Evolutionary conservation across 2,113 vertebrate species (phyloP), one percentile per base, ranked within the genome.

Genomic region (Oncorhynchus mykiss): DNA sequence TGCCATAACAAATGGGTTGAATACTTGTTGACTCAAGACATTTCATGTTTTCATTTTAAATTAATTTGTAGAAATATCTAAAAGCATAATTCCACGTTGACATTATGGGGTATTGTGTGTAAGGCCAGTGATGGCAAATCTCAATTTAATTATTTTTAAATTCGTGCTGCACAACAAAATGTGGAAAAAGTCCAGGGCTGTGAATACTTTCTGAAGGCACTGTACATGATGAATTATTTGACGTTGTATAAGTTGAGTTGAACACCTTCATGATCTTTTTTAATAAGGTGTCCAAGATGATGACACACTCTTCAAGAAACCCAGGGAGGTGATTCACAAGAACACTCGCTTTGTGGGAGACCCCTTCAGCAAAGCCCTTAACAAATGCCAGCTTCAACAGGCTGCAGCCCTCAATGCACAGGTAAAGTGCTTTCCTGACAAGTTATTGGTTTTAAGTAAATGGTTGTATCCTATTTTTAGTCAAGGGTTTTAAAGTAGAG

Each of bases 401-500:
- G 98, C 98, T 1, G 98, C 98, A 0, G 98, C 98, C 16, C 96
- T 99, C 79, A 99, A 99, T 54, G 97, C 97, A 78, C 98, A 99
- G 95, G 98, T 99, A 80, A 0, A 2, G 31, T 70, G 4, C 20
- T 4, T 73, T 1, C n/a, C 49, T 12, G 14, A 51, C 49, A 51
- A 51, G 14, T 12, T 34, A 20, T 2, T 73, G 31, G 25, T 72
- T 60, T 60, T 22, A n/a, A 39, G 29, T 14, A 39, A 62, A 51
- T 74, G 2, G 25, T 66, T 16, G 8, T 45, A 18, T 48, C 29
- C 27, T 18, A 18, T 31, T 3, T 62, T n/a, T 62, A 22, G 59
- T 62, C n/a, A 62, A 62, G 39, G 68, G 13, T 59, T 71, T 51
- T 49, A 29, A 13, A 45, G 39, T 45, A 45, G 8, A 45, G 39